A percentile compares a stretch with the other conserved stretches of the same genome.
Conservation (phyloP, 30 jellyfish, hydroid and myxozoan genomes). For the Aurelia sp. region DNA sequence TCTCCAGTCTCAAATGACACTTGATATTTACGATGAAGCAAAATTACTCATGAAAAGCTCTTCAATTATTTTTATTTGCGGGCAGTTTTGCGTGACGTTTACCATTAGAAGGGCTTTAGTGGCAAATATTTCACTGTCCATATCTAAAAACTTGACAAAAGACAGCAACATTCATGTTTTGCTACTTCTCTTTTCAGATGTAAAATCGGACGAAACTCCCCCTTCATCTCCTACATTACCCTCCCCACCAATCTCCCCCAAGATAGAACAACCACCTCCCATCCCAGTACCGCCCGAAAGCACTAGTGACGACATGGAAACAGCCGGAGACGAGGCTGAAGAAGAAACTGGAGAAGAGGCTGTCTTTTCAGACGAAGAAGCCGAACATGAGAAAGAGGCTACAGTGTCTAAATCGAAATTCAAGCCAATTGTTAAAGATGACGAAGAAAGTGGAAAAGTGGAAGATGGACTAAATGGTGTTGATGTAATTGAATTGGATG, state of each 20-base stretch:
- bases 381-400: conserved; percentile 56
- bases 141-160: no score
- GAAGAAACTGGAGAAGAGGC: conserved; percentile 90
- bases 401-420: conserved; percentile 70
- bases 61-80: no score
- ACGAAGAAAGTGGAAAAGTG: conserved; percentile 46
- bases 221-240: conserved; percentile 60
- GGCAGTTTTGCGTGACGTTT: no score
- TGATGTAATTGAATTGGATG: conserved; percentile 94
- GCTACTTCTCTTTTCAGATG: conserved; percentile 7
- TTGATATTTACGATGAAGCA: no score
- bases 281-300: conserved; percentile 26
- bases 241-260: conserved; percentile 78
- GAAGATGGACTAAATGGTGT: conserved; percentile 73
- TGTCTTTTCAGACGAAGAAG: conserved; percentile 95
- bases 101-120: no score
- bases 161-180: no score
- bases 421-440: conserved; percentile 74
- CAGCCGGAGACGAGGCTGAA: conserved; percentile 45
- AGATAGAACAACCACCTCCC: conserved; percentile 66
- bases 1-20: no score
- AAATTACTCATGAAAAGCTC: no score
- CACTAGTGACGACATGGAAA: conserved; percentile 38
- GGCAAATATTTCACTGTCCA: no score
- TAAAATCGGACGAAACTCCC: conserved; percentile 75